Percentiles rank a stretch among this genome's conserved stretches.
Conservation (phyloP, 2,797 vertebrate genomes). For the Botia almorhae region DNA sequence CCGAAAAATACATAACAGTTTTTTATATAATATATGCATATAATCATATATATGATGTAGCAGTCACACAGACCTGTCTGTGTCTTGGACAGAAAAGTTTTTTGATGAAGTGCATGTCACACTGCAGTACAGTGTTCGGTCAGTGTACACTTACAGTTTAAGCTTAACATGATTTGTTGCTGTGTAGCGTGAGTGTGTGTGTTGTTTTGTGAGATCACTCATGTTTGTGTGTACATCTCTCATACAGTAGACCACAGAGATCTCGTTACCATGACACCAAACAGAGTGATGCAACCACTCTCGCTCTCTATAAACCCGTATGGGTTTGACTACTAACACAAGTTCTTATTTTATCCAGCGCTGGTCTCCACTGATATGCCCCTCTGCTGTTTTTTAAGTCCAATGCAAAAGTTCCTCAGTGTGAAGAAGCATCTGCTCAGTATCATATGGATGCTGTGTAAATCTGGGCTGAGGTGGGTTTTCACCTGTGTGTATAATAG, state of each 20-base stretch:
- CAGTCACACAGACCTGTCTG: too few species aligned
- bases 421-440: slow-evolving; percentile 25
- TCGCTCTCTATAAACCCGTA: slow-evolving; percentile 64
- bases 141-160: background rate
- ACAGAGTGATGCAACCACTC: slow-evolving; percentile 74
- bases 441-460: slow-evolving; percentile 27
- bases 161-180: background rate
- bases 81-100: too few species aligned
- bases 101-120: background rate
- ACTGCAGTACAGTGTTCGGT: background rate
- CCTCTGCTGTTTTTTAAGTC: slow-evolving; percentile 7
- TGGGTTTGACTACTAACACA: slow-evolving; percentile 43
- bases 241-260: slow-evolving; percentile 55
- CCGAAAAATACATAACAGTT: background rate
- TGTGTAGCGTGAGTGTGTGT: background rate
- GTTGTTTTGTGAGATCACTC: slow-evolving; percentile 16
- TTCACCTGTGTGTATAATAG: slow-evolving; percentile 58
- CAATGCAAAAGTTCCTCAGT: slow-evolving; percentile 11
- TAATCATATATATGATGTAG: too few species aligned
- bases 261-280: slow-evolving; percentile 70
- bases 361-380: slow-evolving; percentile 5
- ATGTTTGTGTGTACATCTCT: slow-evolving; percentile 40
- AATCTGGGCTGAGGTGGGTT: slow-evolving; percentile 46
- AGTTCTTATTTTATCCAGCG: slow-evolving; percentile 33
- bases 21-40: too few species aligned